A percentile compares a stretch with the other conserved stretches of the same genome.
These are phyloP conservation scores for Hystrix cristata DNA, from an alignment of 2,113 vertebrate species.

Conservation along the genomic window DNA sequence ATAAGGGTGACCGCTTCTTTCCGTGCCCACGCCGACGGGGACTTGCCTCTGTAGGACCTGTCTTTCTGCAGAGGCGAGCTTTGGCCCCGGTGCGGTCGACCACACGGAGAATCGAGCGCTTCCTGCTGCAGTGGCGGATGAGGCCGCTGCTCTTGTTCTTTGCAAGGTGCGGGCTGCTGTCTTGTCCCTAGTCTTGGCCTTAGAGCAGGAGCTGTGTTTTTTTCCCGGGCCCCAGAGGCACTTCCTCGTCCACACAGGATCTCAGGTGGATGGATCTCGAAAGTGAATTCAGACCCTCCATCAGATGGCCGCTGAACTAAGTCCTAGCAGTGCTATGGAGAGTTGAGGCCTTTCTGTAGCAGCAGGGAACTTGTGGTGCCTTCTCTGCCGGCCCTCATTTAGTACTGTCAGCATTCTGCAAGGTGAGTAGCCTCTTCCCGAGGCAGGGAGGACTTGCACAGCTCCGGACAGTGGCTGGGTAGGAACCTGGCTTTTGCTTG, in stretches of 20 bases:
- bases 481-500: not conserved
- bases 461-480: too few species aligned
- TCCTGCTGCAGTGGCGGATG: not conserved
- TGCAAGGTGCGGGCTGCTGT: accelerated
- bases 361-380: not conserved
- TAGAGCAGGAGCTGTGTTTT: too few species aligned
- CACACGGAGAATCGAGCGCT: not conserved
- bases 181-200: too few species aligned
- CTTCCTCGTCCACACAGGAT: not conserved
- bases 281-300: not conserved
- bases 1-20: not conserved
- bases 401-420: not conserved
- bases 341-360: not conserved
- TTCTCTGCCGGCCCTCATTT: not conserved
- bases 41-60: not conserved
- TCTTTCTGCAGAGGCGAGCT: not conserved
- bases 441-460: not conserved
- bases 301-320: accelerated
- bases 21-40: not conserved
- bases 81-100: not conserved
- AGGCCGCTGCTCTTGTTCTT: not conserved
- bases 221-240: not conserved
- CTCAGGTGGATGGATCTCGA: not conserved
- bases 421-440: accelerated
- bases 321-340: not conserved